phyloP scores from a whole-genome alignment of 2,888 invertebrate species.

The Labia minor region DNA sequence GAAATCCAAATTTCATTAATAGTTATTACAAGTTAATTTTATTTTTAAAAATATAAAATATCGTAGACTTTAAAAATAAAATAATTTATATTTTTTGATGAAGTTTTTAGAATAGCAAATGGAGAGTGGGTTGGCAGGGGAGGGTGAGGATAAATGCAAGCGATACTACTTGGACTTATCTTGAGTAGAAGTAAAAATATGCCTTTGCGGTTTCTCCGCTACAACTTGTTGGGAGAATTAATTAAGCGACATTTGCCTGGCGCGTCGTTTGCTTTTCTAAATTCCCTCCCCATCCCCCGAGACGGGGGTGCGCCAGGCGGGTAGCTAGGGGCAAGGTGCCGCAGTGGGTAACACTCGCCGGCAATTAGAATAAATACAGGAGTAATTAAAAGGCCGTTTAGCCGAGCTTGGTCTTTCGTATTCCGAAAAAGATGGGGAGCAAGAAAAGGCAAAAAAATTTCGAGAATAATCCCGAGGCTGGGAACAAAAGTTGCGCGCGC shows the following conservation, averaged over 20 bases:
- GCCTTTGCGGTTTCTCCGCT: slow-evolving; percentile 13
- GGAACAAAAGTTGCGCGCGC: not conserved
- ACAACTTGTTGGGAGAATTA: slow-evolving; percentile 8
- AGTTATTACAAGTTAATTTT: too few species aligned
- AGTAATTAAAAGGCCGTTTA: slow-evolving; percentile 13
- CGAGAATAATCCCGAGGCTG: too few species aligned
- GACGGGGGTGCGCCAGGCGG: not conserved
- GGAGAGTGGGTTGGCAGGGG: too few species aligned
- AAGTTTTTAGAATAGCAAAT: too few species aligned
- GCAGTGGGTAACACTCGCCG: not conserved
- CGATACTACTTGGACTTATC: not conserved
- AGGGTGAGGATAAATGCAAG: too few species aligned
- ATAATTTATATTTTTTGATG: too few species aligned
- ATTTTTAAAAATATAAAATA: too few species aligned
- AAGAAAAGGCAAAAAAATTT: not conserved
- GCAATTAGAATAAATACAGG: slow-evolving; percentile 8
- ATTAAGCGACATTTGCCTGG: slow-evolving; percentile 13
- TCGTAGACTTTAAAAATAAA: too few species aligned
- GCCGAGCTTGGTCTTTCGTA: not conserved
- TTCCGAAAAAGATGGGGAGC: not conserved
- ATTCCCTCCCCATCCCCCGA: not conserved
- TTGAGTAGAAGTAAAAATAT: not conserved
- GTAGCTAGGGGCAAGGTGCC: not conserved
- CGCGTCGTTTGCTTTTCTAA: slow-evolving; percentile 6
- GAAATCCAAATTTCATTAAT: too few species aligned